Percentiles rank a stretch among this genome's conserved stretches.
phyloP scores from a whole-genome alignment of 1,140 invertebrate genomes.

The Bombus impatiens region DNA sequence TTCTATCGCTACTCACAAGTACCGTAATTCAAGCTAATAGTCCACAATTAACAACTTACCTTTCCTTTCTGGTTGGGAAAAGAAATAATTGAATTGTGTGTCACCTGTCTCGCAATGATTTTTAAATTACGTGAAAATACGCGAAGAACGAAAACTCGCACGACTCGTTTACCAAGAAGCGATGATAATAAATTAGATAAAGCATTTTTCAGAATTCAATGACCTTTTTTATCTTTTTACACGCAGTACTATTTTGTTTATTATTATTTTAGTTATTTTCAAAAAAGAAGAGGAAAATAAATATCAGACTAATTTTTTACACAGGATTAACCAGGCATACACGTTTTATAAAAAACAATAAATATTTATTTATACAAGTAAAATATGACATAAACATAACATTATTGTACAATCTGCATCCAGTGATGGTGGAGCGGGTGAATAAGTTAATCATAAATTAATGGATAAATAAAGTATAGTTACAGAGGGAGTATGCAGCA shows the following conservation, averaged over 20 bases:
- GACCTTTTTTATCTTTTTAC: background rate
- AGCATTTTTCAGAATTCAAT: background rate
- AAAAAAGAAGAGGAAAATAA: background rate
- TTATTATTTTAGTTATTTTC: background rate
- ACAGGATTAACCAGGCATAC: background rate
- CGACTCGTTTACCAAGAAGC: background rate
- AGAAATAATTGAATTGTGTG: background rate
- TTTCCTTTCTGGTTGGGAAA: background rate
- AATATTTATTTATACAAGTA: slow-evolving; percentile 77
- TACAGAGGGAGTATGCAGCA: background rate
- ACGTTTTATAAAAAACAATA: slow-evolving; percentile 68
- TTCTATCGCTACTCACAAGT: background rate
- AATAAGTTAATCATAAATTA: slow-evolving; percentile 67
- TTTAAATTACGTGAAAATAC: background rate
- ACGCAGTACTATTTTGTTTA: too few relatives aligned
- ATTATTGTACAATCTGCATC: slow-evolving; percentile 71
- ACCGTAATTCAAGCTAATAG: background rate
- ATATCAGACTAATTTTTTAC: background rate
- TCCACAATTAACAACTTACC: background rate
- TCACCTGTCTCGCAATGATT: background rate
- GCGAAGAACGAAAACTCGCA: background rate
- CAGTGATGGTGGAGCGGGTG: slow-evolving; percentile 21
- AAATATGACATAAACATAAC: slow-evolving; percentile 65
- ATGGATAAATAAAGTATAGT: slow-evolving; percentile 35
- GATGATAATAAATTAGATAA: background rate